Base-by-base conservation (phyloP, 2,888 invertebrate species). In the Ochropleura leucogaster region DNA sequence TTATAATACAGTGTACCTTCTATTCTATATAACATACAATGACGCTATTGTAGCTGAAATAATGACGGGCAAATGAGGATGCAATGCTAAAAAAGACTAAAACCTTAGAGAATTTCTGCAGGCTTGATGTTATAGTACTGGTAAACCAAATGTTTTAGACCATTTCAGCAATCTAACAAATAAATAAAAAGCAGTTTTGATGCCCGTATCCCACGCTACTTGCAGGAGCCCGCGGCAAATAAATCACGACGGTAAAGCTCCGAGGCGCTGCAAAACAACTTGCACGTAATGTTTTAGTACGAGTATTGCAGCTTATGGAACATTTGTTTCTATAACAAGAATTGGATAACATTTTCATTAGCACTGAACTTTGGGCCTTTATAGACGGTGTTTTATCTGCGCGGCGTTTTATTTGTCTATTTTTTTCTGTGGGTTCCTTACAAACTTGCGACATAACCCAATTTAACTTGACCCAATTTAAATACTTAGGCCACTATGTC, bases 181-280 rank as follows among this genome's bases (percentile, higher is more conserved):
- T 76, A 82, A 76, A 82, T 62, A 59, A 63, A 53, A 77, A 68
- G 18, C 42, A 53, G n/a, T 63, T 53, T 47, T 16, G 40, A 53
- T 18, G 55, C 67, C 14, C 51, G 42, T 84, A 84, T 51, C 30
- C 47, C 62, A 66, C 75, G 68, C 68, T 64, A 68, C 47, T 42
- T n/a, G 66, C 42, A 53, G 53, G n/a, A 60, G 69, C 69, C 46
- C 53, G 55, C 72, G 49, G 59, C 59, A 74, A 85, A 85, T 81
- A 81, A 85, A 81, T 85, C 76, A 67, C 77, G 66, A 30, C n/a
- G 49, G 59, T 67, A 40, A 75, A 81, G 76, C 80, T 74, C 63
- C 9, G 47, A 67, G 44, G 73, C 84, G 59, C 59, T 67, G 66
- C 53, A 63, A 6, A 84, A 84, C 67, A 63, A 76, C 68, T 81